phyloP scores from a whole-genome alignment of 2,797 vertebrate genomes.

The Parauchenoglanis ngamensis region DNA sequence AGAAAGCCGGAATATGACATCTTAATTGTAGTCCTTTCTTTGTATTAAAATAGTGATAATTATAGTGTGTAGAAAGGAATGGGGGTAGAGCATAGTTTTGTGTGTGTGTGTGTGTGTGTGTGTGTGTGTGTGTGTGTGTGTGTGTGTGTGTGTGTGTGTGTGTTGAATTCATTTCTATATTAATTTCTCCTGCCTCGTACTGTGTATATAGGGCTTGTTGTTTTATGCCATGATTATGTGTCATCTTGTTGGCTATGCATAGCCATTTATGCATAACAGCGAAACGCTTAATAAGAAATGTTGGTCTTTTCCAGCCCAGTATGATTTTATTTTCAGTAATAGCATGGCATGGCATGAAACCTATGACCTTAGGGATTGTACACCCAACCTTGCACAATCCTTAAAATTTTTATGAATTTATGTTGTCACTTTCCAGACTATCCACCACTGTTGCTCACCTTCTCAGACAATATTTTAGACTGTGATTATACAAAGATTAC shows the following conservation, averaged over 20 bases:
- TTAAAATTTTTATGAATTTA: not conserved
- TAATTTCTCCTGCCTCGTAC: conserved; percentile 8
- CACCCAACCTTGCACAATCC: not conserved
- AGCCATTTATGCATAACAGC: conserved; percentile 48
- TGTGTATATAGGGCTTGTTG: conserved; percentile 28
- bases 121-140: conserved; percentile 27
- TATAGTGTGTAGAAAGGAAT: conserved; percentile 25
- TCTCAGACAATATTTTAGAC: not conserved
- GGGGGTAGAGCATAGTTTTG: conserved; percentile 14
- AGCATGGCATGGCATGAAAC: not conserved
- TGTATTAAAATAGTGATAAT: conserved; percentile 49
- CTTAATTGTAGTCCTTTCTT: conserved; percentile 43
- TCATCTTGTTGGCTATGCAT: conserved; percentile 47
- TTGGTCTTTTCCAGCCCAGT: conserved; percentile 21
- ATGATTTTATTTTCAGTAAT: conserved; percentile 30
- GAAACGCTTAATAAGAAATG: conserved; percentile 29
- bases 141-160: conserved; percentile 17
- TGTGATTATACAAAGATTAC: not conserved
- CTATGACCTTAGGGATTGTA: not conserved
- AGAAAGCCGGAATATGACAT: conserved; percentile 45
- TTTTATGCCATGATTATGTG: conserved; percentile 45
- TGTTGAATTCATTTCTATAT: conserved; percentile 15
- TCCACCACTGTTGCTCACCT: not conserved
- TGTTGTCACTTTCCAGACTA: not conserved
- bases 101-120: conserved; percentile 31